These are phyloP conservation scores for Phoxinus dragarum DNA, from an alignment of 2,797 vertebrate species.

Conservation along the genomic window DNA sequence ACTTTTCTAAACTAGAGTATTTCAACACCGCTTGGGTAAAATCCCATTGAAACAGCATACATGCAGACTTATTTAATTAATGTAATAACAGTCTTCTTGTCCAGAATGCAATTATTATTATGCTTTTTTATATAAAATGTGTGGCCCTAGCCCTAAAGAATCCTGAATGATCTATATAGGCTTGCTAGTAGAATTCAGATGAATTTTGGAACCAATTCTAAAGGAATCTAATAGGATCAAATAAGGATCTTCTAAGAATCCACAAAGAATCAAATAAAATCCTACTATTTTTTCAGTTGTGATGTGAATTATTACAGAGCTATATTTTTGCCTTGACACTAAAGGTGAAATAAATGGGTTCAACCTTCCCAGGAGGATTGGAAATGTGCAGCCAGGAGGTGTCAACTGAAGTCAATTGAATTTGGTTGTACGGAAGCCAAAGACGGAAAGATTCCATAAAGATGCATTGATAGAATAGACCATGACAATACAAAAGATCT, in stretches of 20 bases:
- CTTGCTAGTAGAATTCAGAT: neutral
- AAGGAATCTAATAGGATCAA: constrained; percentile 12
- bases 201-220: constrained; percentile 7
- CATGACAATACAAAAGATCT: neutral
- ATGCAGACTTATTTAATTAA: neutral
- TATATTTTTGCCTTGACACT: constrained; percentile 24
- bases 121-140: neutral
- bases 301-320: neutral
- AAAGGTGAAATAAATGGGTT: constrained; percentile 28
- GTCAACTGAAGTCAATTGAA: constrained; percentile 28
- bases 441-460: neutral
- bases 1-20: neutral
- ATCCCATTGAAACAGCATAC: neutral
- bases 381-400: constrained; percentile 20
- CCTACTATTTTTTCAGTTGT: neutral
- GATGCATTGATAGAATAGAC: neutral
- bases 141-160: neutral
- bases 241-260: neutral
- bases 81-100: neutral
- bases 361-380: neutral
- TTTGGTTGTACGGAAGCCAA: constrained; percentile 13
- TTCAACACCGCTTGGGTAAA: neutral
- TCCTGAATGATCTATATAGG: neutral
- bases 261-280: neutral
- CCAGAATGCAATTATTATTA: neutral